Base-by-base conservation (phyloP, 2,113 vertebrate genomes). In the Mus pahari region DNA sequence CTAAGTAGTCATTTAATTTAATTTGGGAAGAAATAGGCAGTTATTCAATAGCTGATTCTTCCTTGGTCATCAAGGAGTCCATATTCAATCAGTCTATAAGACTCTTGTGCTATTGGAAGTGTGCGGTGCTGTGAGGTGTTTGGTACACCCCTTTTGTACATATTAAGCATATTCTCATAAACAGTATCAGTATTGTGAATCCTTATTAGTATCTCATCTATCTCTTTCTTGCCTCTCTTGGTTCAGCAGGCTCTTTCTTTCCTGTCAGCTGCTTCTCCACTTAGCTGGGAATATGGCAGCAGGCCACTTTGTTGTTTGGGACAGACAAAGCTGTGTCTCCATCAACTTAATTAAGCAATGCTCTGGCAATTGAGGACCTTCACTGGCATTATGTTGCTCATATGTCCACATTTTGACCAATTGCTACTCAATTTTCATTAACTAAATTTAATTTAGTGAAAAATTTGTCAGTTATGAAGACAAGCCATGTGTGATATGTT, bases 1-100 rank as follows among this genome's bases (percentile, higher is more conserved):
- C 66, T 94, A 81, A 91, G 58, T 28, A 92, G 71, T 60, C 33
- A 55, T 75, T 92, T 48, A 92, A 75, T 79, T 86, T 24, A 89
- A 73, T 89, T 90, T 75, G n/a, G 13, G 45, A 87, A 96, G 77
- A 50, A 66, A 60, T 58, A 86, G 87, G 75, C 53, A 82, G 20
- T 39, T 82, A 71, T 9, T 58, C 16, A 90, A 66, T 48, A 78
- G 70, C 33, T 36, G 53, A 95, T 86, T 81, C 86, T 92, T 93
- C 55, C 19, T 86, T 70, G 71, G 33, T 10, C 91, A 89, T 78
- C n/a, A 91, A 89, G 13, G n/a, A 36, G 66, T 77, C 24, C 14
- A 28, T 78, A 78, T 78, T 86, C 50, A 71, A 55, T 13, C 42
- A 86, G 60, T 93, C 88, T 91, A 60, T 20, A 31, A n/a, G 36